Conservation (phyloP, 2,797 vertebrate species). For the Onychomys leucogaster region DNA sequence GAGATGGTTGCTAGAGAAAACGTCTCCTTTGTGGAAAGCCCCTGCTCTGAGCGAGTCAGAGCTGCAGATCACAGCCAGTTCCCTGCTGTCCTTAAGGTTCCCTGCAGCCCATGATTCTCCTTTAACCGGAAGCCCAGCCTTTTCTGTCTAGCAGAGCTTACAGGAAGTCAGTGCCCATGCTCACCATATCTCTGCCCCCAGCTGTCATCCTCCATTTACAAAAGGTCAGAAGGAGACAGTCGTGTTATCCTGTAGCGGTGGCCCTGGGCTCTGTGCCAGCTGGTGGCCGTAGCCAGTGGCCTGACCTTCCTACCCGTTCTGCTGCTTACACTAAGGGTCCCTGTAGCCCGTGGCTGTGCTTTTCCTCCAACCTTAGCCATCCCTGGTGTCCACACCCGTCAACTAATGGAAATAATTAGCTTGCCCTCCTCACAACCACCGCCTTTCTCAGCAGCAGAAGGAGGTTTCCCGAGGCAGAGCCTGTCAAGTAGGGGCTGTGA, state of each 20-base stretch:
- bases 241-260: fast-evolving
- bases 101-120: neutral
- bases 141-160: neutral
- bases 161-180: fast-evolving
- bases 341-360: fast-evolving
- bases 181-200: neutral
- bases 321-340: neutral
- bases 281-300: neutral
- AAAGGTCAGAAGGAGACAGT: neutral
- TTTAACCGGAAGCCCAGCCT: neutral
- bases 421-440: neutral
- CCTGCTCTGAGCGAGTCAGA: neutral
- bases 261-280: neutral
- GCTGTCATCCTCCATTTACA: neutral
- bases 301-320: neutral
- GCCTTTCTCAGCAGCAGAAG: neutral
- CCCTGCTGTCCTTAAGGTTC: neutral
- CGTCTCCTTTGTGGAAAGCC: neutral
- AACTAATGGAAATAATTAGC: slow-evolving; percentile 4
- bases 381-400: neutral
- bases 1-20: too few species aligned
- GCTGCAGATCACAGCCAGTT: neutral
- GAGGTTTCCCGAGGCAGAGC: neutral
- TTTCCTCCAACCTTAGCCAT: neutral
- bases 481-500: slow-evolving; percentile 19